A percentile compares a stretch with the other conserved stretches of the same genome.
Evolutionary conservation across 2,113 vertebrate species (phyloP).

Genomic region (Pterocles burchelli): DNA sequence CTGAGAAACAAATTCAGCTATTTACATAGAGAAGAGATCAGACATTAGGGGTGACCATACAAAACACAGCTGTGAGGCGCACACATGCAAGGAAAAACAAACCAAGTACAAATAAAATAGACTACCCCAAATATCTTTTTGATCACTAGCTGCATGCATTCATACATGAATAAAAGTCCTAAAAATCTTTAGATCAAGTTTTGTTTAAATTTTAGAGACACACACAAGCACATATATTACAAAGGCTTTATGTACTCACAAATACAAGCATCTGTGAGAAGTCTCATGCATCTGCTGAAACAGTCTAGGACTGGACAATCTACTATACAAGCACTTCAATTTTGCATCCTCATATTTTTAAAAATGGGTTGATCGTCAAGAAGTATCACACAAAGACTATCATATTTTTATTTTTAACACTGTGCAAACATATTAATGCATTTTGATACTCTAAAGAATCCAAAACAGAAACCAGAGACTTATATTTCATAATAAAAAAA

Average conservation of each 20-base stretch:
- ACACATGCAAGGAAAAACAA: not conserved
- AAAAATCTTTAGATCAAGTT: not conserved
- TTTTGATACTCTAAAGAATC: not conserved
- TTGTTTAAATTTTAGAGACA: not conserved
- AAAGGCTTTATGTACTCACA: not conserved
- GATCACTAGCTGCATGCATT: not conserved
- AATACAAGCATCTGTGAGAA: not conserved
- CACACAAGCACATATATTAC: not conserved
- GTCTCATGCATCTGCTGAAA: not conserved
- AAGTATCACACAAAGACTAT: not conserved
- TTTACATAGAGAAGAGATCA: not conserved
- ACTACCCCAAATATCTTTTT: not conserved
- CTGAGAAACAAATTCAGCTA: not conserved
- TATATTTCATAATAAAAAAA: not conserved
- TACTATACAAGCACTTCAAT: not conserved
- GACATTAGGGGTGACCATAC: not conserved
- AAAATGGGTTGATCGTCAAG: not conserved
- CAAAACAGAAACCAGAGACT: not conserved
- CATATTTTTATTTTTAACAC: not conserved
- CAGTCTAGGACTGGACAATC: not conserved
- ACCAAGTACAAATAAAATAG: not conserved
- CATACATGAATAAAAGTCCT: not conserved
- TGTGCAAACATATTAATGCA: not conserved
- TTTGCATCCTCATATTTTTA: not conserved
- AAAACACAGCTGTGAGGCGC: not conserved